Conservation (phyloP, 2,888 invertebrate genomes). For the Netelia fuscicornis region DNA sequence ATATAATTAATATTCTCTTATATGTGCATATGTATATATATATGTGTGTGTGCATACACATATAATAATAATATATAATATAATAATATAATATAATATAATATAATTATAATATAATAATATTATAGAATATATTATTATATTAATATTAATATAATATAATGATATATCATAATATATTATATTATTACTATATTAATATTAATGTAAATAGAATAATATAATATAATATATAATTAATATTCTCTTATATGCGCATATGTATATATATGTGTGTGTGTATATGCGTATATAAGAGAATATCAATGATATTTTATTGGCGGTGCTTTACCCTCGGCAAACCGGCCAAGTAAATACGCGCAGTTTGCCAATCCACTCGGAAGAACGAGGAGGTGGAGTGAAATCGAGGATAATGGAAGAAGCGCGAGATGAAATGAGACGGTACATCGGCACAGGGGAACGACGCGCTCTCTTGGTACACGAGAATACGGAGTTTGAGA, state of each 20-base stretch:
- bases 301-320: conserved; percentile 82
- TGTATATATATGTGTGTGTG: background rate
- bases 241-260: background rate
- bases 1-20: no score
- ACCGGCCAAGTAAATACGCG: conserved; percentile 64
- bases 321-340: conserved; percentile 71
- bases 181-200: no score
- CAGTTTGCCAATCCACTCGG: conserved; percentile 69
- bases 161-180: no score
- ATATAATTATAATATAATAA: no score
- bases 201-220: no score
- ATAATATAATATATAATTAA: no score
- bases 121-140: no score
- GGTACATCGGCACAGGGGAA: background rate
- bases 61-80: no score
- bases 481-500: background rate
- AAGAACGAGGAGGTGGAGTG: conserved; percentile 42
- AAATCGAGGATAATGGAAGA: conserved; percentile 51
- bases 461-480: background rate
- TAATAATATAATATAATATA: no score
- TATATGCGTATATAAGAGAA: conserved; percentile 67
- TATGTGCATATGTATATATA: no score
- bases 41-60: no score
- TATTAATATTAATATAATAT: no score
- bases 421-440: conserved; percentile 10